A percentile compares a stretch with the other conserved stretches of the same genome.
Evolutionary conservation across 2,113 vertebrate genomes (phyloP).

Genomic region (Bettongia penicillata): DNA sequence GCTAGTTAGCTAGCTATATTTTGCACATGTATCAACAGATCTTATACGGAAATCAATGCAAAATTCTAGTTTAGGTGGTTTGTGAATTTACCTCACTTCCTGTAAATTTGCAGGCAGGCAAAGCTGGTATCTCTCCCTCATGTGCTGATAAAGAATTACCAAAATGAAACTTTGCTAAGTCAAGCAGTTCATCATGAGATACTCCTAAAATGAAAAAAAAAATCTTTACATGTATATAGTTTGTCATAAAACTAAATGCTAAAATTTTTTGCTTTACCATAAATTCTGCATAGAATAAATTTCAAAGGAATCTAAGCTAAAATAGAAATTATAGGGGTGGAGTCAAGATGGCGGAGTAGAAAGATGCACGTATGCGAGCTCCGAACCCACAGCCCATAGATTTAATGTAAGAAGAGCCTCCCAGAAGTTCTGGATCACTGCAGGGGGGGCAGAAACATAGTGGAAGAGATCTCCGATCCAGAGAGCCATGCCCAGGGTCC

Average conservation of each 20-base stretch:
- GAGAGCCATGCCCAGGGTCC: too few species aligned
- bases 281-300: neutral
- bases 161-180: slow-evolving; percentile 94
- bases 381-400: too few species aligned
- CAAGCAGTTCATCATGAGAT: slow-evolving; percentile 91
- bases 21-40: neutral
- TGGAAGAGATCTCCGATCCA: too few species aligned
- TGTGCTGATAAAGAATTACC: slow-evolving; percentile 90
- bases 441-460: too few species aligned
- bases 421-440: too few species aligned
- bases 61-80: neutral
- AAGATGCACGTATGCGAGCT: too few species aligned
- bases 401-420: too few species aligned
- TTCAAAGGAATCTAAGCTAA: neutral
- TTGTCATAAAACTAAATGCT: neutral
- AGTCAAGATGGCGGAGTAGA: too few species aligned
- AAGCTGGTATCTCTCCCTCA: slow-evolving; percentile 87
- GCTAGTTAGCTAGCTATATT: neutral
- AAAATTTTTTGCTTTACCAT: neutral
- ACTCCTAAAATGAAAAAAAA: slow-evolving; percentile 88
- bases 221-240: neutral
- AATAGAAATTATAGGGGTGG: neutral
- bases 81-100: slow-evolving; percentile 93
- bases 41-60: neutral
- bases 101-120: slow-evolving; percentile 93